Base-by-base conservation (phyloP, 2,888 invertebrate genomes). In the Mycalesis mineus region DNA sequence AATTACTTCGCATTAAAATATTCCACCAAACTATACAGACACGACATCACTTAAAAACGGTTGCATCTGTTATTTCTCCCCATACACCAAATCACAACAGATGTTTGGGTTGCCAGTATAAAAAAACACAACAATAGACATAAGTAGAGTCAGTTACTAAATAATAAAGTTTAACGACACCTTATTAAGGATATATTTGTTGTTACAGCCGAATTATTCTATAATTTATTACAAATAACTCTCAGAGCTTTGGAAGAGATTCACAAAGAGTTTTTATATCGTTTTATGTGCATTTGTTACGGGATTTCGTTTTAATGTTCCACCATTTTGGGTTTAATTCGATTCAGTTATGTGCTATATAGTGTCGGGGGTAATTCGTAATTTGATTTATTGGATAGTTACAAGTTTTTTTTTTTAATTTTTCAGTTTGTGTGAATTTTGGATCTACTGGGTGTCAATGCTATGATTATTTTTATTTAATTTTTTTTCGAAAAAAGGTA, bases 141-240 rank as follows among this genome's bases (percentile, higher is more conserved):
- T 85, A 84, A 88, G 85, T 85, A 83, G 82, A 84, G 82, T 66
- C 68, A 69, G 71, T 71, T 69, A 69, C 67, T 68, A 71, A 70
- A 70, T 71, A 71, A 70, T 71, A 71, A 70, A 71, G 65, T 71
- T 71, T 71, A 71, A 71, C 69, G 68, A 70, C 68, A 68, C 86
- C 85, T 85, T 88, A 88, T 87, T 88, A 88, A 82, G 80, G 78
- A 87, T 88, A 84, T 89, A 89, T 88, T 85, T 84, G 84, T 86
- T 80, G 78, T 77, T 69, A 60, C 64, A 65, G 64, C 65, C 78
- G 84, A 87, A 87, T 86, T 84, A 88, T 86, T 80, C 70, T 72
- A 69, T 85, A 84, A 88, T 88, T 88, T 89, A 88, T 89, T 86
- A 89, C 88, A 84, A 88, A 89, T 88, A 86, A 84, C 81, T 78